phyloP scores from a whole-genome alignment of 2,797 vertebrate genomes.

The Taeniopygia guttata region DNA sequence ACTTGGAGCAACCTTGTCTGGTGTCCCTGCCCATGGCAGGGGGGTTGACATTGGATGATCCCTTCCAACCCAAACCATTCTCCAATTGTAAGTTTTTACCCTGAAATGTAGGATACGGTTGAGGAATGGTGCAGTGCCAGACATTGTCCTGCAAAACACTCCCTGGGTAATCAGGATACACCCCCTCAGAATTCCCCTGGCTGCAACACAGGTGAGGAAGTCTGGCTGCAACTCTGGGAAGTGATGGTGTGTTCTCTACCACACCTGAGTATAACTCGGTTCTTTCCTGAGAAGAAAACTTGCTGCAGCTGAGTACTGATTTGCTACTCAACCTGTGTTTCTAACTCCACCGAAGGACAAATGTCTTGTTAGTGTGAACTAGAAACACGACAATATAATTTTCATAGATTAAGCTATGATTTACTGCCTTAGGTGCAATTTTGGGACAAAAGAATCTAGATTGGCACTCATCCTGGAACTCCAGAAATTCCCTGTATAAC shows the following conservation, averaged over 20 bases:
- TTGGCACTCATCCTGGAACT: neutral
- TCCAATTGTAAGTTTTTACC: neutral
- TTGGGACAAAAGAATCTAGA: neutral
- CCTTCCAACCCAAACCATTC: neutral
- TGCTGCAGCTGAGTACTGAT: neutral
- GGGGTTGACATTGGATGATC: accelerated
- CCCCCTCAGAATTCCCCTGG: neutral
- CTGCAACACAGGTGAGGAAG: neutral
- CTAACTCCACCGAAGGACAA: neutral
- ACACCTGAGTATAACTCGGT: neutral
- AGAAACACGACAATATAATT: neutral
- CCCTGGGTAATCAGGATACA: neutral
- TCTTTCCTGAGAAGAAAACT: neutral
- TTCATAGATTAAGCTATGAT: neutral
- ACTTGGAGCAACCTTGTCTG: neutral
- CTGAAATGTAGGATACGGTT: neutral
- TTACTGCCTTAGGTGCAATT: neutral
- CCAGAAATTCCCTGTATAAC: neutral
- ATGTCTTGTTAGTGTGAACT: neutral
- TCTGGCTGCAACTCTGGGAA: neutral
- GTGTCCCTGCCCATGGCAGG: accelerated
- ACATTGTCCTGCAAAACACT: accelerated
- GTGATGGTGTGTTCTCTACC: neutral
- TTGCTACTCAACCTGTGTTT: neutral
- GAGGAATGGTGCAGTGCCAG: neutral